Conservation (phyloP, 30 jellyfish, hydroid and myxozoan species). For the Pelagia noctiluca region DNA sequence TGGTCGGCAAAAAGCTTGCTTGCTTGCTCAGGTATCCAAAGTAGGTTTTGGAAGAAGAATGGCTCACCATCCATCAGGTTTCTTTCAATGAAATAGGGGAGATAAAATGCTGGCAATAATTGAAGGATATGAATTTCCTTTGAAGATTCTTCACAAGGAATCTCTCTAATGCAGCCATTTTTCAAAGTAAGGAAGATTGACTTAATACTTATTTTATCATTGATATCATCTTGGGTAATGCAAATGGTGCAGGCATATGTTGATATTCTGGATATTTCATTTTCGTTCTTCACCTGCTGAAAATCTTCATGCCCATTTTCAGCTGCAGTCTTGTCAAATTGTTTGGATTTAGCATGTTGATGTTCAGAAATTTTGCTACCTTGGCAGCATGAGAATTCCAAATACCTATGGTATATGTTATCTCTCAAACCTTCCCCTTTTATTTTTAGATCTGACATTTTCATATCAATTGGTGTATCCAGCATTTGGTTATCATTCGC, state of each 20-base stretch:
- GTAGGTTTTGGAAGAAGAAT: constrained; percentile 5
- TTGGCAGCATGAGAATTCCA: background rate
- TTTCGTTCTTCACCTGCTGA: background rate
- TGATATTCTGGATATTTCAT: background rate
- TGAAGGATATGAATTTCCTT: background rate
- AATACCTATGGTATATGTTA: background rate
- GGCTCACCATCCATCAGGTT: background rate
- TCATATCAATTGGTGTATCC: background rate
- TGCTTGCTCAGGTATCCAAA: background rate
- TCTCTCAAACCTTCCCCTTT: background rate
- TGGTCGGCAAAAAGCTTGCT: constrained; percentile 18
- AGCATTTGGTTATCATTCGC: background rate
- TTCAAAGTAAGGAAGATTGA: background rate
- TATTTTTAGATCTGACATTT: too few species aligned
- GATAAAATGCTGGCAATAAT: background rate
- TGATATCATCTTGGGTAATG: constrained; percentile 7
- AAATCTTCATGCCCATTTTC: background rate
- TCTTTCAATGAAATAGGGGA: constrained; percentile 34
- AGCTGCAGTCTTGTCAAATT: too few species aligned
- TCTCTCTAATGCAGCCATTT: constrained; percentile 10
- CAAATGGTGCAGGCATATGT: constrained; percentile 28
- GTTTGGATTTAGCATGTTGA: background rate
- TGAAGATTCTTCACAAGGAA: background rate
- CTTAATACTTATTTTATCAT: background rate
- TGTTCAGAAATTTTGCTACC: too few species aligned